Evolutionary conservation across 2,113 vertebrate species (phyloP).

Genomic region (Saimiri boliviensis): DNA sequence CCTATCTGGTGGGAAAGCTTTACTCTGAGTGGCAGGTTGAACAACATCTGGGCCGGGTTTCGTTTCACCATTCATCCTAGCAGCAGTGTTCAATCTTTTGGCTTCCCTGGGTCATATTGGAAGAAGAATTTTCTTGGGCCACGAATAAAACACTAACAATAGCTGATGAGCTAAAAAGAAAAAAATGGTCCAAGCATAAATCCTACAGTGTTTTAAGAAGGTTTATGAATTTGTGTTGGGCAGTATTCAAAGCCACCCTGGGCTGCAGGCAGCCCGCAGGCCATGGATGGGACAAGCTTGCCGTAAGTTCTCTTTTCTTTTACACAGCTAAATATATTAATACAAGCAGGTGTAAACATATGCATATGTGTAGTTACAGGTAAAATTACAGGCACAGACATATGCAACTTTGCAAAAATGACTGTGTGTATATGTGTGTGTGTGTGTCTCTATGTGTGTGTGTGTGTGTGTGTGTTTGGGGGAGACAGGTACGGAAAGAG

Average conservation of each 20-base stretch:
- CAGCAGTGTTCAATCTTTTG: no score
- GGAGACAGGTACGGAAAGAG: neutral
- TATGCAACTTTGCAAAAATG: neutral
- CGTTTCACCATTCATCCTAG: neutral
- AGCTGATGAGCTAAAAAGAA: no score
- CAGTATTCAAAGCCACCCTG: no score
- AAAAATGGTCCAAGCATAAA: no score
- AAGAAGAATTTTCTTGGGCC: no score
- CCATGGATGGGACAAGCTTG: no score
- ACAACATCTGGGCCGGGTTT: neutral
- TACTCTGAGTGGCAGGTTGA: neutral
- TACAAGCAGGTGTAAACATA: neutral
- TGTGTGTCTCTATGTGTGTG: neutral
- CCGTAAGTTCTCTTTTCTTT: neutral
- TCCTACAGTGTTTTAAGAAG: no score
- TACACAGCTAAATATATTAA: neutral
- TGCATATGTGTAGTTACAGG: accelerated
- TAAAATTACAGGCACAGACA: neutral
- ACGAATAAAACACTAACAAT: no score
- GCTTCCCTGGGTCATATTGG: no score
- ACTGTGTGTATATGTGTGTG: neutral
- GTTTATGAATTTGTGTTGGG: no score
- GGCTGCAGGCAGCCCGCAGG: no score
- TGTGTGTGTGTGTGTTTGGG: accelerated
- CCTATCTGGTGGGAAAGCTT: neutral